These are phyloP conservation scores for Chloroclystis v-ata DNA, from an alignment of 2,888 invertebrate genomes.

Conservation along the genomic window DNA sequence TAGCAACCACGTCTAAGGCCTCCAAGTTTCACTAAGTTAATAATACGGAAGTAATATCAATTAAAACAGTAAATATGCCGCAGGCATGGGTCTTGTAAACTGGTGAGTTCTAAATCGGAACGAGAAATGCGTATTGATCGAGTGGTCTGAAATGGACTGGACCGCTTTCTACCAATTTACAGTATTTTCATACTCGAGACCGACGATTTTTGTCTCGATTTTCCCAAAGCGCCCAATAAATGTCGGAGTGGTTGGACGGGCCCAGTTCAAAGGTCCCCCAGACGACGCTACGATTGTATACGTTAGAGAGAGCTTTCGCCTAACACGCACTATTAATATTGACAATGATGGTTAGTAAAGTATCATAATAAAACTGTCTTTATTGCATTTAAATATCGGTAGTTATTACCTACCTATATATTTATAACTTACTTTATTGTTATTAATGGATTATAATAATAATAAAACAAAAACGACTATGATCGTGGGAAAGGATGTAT, in stretches of 20 bases:
- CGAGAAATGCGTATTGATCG: slow-evolving; percentile 14
- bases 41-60: slow-evolving; percentile 26
- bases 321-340: neutral
- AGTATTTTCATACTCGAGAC: slow-evolving; percentile 11
- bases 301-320: slow-evolving; percentile 5
- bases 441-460: too few species aligned
- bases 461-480: slow-evolving; percentile 31
- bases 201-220: slow-evolving; percentile 15
- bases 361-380: neutral
- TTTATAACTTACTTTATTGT: too few species aligned
- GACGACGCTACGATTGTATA: slow-evolving; percentile 39
- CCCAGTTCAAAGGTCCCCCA: slow-evolving; percentile 46
- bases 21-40: slow-evolving; percentile 32
- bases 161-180: slow-evolving; percentile 15
- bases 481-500: slow-evolving; percentile 57
- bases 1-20: slow-evolving; percentile 34
- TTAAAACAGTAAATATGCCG: slow-evolving; percentile 14
- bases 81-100: slow-evolving; percentile 6
- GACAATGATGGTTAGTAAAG: neutral
- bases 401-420: neutral
- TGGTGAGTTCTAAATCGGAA: slow-evolving; percentile 8
- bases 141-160: slow-evolving; percentile 11
- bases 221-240: slow-evolving; percentile 14
- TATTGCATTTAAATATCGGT: neutral
- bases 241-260: neutral